Base-by-base conservation (phyloP, 2,797 vertebrate species). In the Takifugu ocellatus region DNA sequence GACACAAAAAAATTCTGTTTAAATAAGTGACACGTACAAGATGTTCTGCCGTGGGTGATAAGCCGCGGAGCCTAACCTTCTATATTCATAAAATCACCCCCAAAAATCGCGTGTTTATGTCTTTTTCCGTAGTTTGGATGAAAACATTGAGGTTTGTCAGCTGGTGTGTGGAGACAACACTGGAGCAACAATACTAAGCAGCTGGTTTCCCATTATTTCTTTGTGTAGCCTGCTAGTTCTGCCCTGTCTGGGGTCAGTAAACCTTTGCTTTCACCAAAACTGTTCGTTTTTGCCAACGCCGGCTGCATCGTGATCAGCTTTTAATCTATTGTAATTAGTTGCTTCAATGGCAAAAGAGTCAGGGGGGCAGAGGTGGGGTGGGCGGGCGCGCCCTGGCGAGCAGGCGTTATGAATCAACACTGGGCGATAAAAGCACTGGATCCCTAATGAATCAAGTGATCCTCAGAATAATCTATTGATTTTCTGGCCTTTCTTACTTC, bases 381-480 rank as follows among this genome's bases (percentile, higher is more conserved):
- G 85, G 43, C n/a, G 16, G 15, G 68, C 79, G 77, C 71, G 80
- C 87, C 90, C 90, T 91, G 89, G 91, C 90, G 84, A 88, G 81
- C 75, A 62, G 79, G 68, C 81, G 86, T 85, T 89, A 91, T 91
- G 87, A 92, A 89, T 91, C 91, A 91, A 86, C 69, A 76, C 80
- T 81, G 74, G 77, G 87, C 87, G 78, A 91, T 92, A 91, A 91
- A 91, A 91, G 87, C 86, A 88, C 90, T 84, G 88, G 90, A 89
- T 92, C 90, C 90, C 91, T 92, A 91, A 86, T 86, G 90, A 92
- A 92, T 92, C 90, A 92, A 91, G 88, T 84, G 89, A 93, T 92
- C 92, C 91, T 90, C 90, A 87, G 89, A 92, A 92, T 91, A 91
- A 93, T 92, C 84, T 90, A 93, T 93, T 90, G 91, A 92, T 91